Percentiles rank a stretch among this genome's conserved stretches.
phyloP scores from a whole-genome alignment of 2,888 invertebrate genomes.

The Odontothrips loti region DNA sequence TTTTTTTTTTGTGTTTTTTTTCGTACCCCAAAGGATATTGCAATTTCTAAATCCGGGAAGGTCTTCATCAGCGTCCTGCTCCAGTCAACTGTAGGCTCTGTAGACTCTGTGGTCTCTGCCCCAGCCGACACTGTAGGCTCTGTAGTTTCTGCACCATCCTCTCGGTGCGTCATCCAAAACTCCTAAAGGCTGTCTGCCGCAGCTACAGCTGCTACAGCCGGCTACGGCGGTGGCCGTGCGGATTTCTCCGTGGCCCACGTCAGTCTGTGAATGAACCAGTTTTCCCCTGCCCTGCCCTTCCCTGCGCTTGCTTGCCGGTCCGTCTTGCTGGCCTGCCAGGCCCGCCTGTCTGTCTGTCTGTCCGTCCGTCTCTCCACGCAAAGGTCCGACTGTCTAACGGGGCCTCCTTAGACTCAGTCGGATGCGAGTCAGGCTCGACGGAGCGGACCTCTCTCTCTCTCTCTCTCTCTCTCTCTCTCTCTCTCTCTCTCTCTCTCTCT shows the following conservation, averaged over 20 bases:
- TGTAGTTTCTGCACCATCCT: too few species aligned
- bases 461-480: neutral
- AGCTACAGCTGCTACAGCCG: too few species aligned
- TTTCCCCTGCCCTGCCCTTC: neutral
- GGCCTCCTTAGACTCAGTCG: neutral
- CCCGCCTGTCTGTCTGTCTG: neutral
- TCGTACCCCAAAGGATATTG: too few species aligned
- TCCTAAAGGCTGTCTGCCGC: too few species aligned
- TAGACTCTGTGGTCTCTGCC: too few species aligned
- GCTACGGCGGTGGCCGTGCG: neutral
- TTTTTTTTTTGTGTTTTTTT: too few species aligned
- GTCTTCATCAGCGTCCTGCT: too few species aligned
- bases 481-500: slow-evolving; percentile 7
- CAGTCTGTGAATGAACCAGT: slow-evolving; percentile 20
- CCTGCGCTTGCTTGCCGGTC: neutral
- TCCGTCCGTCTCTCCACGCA: neutral
- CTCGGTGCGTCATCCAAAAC: too few species aligned
- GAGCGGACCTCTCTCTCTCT: neutral
- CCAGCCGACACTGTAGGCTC: too few species aligned
- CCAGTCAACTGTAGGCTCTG: too few species aligned
- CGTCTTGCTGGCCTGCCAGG: neutral
- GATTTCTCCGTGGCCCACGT: slow-evolving; percentile 23
- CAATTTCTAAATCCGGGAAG: too few species aligned
- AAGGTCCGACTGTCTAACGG: neutral
- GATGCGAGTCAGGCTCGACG: neutral